A percentile compares a stretch with the other conserved stretches of the same genome.
Evolutionary conservation across 1,140 invertebrate species (phyloP).

Genomic region (Dendroctonus valens): DNA sequence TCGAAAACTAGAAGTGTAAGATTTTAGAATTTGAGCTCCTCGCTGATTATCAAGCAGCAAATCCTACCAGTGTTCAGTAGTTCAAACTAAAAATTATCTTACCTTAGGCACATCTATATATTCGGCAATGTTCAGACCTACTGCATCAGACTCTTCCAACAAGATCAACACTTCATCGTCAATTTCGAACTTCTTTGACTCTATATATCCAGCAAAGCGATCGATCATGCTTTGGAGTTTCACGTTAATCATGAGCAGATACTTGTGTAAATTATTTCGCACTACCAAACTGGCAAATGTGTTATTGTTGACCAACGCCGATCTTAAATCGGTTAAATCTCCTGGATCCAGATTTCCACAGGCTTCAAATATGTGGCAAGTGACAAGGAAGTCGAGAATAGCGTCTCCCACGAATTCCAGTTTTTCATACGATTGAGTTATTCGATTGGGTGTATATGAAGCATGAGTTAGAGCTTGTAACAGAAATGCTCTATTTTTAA

Average conservation of each 20-base stretch:
- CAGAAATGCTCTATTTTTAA: constrained; percentile 81
- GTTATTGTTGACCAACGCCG: constrained; percentile 93
- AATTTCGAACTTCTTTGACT: constrained; percentile 65
- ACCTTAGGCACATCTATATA: constrained; percentile 90
- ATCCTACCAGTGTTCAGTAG: too few relatives aligned
- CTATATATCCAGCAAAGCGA: constrained; percentile 78
- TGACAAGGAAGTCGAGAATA: constrained; percentile 73
- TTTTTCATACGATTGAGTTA: constrained; percentile 96
- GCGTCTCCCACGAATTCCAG: constrained; percentile 98
- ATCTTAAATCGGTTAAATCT: constrained; percentile 86
- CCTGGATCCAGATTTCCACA: constrained; percentile 70
- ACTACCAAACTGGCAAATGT: constrained; percentile 89
- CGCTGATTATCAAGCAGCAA: too few relatives aligned
- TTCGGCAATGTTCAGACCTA: constrained; percentile 58
- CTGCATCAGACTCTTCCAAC: constrained; percentile 63
- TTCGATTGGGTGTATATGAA: constrained; percentile 88
- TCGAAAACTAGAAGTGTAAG: too few relatives aligned
- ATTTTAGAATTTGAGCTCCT: too few relatives aligned
- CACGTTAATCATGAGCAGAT: constrained; percentile 64
- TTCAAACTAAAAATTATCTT: constrained; percentile 11
- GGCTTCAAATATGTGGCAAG: constrained; percentile 80
- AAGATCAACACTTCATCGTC: constrained; percentile 64
- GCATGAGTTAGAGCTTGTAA: constrained; percentile 96
- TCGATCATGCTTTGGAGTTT: constrained; percentile 68
- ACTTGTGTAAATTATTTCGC: constrained; percentile 77